phyloP scores from a whole-genome alignment of 2,888 invertebrate genomes.

The Coenonympha glycerion region DNA sequence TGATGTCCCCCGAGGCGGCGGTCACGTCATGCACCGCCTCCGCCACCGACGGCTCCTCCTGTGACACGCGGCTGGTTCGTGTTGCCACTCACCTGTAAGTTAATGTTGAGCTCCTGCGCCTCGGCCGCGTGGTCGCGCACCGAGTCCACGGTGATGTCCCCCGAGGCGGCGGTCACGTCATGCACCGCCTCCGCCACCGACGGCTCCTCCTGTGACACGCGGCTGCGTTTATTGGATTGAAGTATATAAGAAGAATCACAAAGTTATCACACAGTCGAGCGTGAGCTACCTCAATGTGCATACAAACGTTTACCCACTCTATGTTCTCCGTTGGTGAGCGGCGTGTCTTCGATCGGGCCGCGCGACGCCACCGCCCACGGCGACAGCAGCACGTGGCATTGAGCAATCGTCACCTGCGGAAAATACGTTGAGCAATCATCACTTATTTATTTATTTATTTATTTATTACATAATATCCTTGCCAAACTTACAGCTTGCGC shows the following conservation, averaged over 20 bases:
- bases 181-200: constrained; percentile 54
- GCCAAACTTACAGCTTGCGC: no score
- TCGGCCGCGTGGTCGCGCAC: constrained; percentile 88
- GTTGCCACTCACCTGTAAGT: constrained; percentile 72
- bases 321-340: constrained; percentile 65
- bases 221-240: no score
- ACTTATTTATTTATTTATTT: no score
- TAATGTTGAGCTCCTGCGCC: constrained; percentile 61
- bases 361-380: constrained; percentile 72
- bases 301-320: constrained; percentile 43
- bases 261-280: no score
- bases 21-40: constrained; percentile 70
- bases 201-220: constrained; percentile 59
- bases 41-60: constrained; percentile 56
- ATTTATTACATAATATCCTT: no score
- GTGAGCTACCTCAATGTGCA: not conserved
- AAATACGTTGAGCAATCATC: no score
- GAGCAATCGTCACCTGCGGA: constrained; percentile 79
- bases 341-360: constrained; percentile 47
- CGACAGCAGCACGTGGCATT: constrained; percentile 79
- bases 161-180: constrained; percentile 77
- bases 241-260: no score
- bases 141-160: constrained; percentile 95
- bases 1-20: constrained; percentile 86
- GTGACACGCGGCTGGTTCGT: no score